Conservation (phyloP, 2,888 invertebrate genomes). For the Magallana nippona region DNA sequence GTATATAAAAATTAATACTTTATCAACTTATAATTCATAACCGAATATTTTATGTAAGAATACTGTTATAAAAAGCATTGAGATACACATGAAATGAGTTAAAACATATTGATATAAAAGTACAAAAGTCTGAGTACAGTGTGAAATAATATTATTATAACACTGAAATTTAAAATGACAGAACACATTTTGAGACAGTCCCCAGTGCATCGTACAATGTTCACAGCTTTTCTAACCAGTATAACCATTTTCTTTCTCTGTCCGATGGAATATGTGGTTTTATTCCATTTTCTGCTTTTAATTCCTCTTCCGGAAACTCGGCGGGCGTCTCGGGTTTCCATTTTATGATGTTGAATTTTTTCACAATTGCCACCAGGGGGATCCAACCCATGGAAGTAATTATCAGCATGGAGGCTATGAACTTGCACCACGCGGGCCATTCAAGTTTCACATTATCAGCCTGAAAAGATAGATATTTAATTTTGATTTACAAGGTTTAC, state of each 20-base stretch:
- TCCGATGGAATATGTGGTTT: conserved; percentile 50
- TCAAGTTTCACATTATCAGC: conserved; percentile 56
- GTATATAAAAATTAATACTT: too few species aligned
- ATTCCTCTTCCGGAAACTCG: conserved; percentile 68
- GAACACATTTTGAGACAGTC: conserved; percentile 7
- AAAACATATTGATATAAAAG: not conserved
- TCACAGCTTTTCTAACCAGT: conserved; percentile 54
- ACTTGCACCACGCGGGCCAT: conserved; percentile 70
- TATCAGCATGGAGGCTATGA: conserved; percentile 68
- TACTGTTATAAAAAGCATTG: too few species aligned
- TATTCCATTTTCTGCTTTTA: conserved; percentile 62
- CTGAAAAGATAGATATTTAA: conserved; percentile 52
- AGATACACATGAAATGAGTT: too few species aligned
- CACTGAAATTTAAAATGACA: not conserved
- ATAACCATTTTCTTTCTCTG: conserved; percentile 49
- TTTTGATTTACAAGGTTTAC: too few species aligned
- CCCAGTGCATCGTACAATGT: not conserved
- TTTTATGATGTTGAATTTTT: conserved; percentile 59
- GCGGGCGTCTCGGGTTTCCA: conserved; percentile 67
- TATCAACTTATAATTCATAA: too few species aligned
- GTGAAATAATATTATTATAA: too few species aligned
- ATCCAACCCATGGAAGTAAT: conserved; percentile 68
- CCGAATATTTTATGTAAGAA: too few species aligned
- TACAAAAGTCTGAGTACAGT: not conserved
- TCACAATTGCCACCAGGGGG: conserved; percentile 65